Conservation (phyloP, 2,113 vertebrate genomes). For the Naja naja region DNA sequence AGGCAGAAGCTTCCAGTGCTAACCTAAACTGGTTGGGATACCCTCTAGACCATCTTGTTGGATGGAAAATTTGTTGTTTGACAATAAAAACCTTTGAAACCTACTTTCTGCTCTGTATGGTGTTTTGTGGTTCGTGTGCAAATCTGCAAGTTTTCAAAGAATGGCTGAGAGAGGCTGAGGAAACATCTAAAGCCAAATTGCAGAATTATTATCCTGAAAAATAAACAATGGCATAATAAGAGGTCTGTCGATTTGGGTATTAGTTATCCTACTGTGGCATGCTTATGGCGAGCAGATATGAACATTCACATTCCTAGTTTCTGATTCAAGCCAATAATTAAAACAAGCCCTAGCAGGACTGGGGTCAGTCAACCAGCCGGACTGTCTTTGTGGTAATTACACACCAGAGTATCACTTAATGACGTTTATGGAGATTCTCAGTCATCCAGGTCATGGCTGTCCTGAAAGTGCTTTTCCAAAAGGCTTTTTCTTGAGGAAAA, state of each 20-base stretch:
- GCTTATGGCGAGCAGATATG: not conserved
- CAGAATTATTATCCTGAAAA: not conserved
- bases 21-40: no score
- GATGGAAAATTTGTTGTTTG: no score
- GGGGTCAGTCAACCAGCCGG: rapidly evolving
- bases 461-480: no score
- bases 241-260: not conserved
- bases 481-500: not conserved
- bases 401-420: not conserved
- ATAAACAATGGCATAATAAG: not conserved
- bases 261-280: not conserved
- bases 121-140: no score
- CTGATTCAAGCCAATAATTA: not conserved
- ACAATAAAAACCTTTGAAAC: no score
- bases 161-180: not conserved
- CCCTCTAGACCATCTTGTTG: no score
- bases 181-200: not conserved
- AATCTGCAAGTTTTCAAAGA: no score
- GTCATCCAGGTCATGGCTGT: no score
- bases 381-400: not conserved
- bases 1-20: no score
- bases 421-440: not conserved
- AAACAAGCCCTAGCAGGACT: not conserved
- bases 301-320: not conserved
- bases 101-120: no score